Evolutionary conservation across 2,888 invertebrate species (phyloP).

Genomic region (Aspidiotus destructor): DNA sequence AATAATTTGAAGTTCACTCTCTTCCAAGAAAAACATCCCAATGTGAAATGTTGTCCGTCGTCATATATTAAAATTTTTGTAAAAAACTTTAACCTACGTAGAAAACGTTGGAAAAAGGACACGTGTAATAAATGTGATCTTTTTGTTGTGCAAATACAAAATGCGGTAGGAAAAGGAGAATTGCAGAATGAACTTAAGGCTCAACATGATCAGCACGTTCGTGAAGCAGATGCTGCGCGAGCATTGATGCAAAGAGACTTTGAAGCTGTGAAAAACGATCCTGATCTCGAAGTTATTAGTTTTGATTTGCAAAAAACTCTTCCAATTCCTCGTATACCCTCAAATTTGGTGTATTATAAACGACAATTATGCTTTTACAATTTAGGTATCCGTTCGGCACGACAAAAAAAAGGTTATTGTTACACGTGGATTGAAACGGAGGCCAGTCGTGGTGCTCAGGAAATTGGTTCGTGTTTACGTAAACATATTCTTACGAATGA

Average conservation of each 20-base stretch:
- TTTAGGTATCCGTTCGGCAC: constrained; percentile 37
- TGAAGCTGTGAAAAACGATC: constrained; percentile 9
- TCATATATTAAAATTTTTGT: background rate
- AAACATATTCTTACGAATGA: constrained; percentile 34
- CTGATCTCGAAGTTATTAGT: constrained; percentile 15
- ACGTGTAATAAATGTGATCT: background rate
- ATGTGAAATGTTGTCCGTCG: background rate
- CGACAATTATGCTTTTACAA: constrained; percentile 39
- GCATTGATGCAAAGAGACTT: background rate
- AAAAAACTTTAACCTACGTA: background rate
- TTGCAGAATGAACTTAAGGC: background rate
- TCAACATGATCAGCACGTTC: background rate
- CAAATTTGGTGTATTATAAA: constrained; percentile 38
- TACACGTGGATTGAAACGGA: constrained; percentile 38
- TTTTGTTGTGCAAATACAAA: background rate
- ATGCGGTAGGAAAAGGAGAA: background rate
- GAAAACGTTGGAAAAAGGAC: background rate
- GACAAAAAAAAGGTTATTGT: constrained; percentile 36
- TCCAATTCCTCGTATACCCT: constrained; percentile 37
- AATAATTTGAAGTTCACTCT: background rate
- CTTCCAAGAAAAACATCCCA: background rate
- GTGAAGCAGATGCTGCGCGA: background rate
- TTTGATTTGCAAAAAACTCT: constrained; percentile 38
- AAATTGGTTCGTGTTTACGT: constrained; percentile 37
- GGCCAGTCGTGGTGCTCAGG: constrained; percentile 39